phyloP scores from a whole-genome alignment of 2,797 vertebrate genomes.

The Fistularia commersonii region DNA sequence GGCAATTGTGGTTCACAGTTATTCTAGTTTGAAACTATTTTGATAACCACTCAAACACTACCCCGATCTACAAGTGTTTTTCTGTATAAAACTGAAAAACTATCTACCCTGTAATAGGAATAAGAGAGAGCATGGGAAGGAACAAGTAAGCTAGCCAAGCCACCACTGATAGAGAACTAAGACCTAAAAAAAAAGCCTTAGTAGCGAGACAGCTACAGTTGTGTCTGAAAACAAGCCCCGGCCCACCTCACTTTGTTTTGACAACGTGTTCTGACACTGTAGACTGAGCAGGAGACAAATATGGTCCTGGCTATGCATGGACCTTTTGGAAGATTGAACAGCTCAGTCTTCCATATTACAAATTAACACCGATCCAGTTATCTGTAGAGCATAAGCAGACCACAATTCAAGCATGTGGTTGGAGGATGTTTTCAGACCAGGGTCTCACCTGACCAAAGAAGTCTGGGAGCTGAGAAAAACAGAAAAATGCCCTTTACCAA shows the following conservation, averaged over 20 bases:
- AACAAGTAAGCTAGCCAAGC: constrained; percentile 37
- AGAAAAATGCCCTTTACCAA: constrained; percentile 72
- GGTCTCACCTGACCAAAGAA: constrained; percentile 71
- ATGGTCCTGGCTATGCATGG: too few relatives aligned
- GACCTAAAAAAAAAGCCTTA: constrained; percentile 29
- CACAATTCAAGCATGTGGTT: constrained; percentile 18
- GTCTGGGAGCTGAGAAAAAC: constrained; percentile 69
- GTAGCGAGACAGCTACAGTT: constrained; percentile 46
- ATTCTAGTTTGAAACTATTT: background rate
- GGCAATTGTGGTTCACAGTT: background rate
- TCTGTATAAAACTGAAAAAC: constrained; percentile 8
- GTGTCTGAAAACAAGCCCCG: constrained; percentile 67
- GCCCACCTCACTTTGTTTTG: constrained; percentile 18
- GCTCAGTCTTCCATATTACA: constrained; percentile 11
- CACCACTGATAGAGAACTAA: constrained; percentile 26
- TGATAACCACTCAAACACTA: constrained; percentile 7
- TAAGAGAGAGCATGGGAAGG: constrained; percentile 14
- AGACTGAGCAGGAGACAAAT: too few relatives aligned
- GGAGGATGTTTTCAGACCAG: constrained; percentile 68
- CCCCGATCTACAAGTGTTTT: background rate
- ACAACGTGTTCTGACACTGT: background rate
- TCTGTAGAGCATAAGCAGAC: background rate
- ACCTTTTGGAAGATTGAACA: background rate
- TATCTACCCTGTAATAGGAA: constrained; percentile 22
- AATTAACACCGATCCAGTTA: constrained; percentile 28